Evolutionary conservation across 2,797 vertebrate species (phyloP).

Genomic region (Paguma larvata): DNA sequence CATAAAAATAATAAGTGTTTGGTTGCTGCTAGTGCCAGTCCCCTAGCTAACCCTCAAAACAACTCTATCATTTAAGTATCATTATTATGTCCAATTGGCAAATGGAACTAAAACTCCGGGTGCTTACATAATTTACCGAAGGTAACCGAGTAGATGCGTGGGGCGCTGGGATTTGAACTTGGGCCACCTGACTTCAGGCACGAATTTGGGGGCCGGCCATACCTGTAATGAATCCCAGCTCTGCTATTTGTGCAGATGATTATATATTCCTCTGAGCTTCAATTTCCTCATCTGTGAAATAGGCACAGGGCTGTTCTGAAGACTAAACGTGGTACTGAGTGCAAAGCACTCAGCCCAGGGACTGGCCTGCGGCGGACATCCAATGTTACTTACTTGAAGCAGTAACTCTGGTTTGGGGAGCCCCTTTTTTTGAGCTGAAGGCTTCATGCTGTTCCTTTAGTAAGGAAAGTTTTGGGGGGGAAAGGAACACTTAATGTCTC

Average conservation of each 20-base stretch:
- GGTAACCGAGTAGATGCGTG: no score
- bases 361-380: not conserved
- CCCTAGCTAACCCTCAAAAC: not conserved
- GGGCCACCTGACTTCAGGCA: not conserved
- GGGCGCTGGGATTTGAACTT: fast-evolving
- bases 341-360: not conserved
- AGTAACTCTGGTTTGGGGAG: not conserved
- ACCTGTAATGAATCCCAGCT: not conserved
- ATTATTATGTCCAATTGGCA: not conserved
- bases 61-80: not conserved
- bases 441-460: not conserved
- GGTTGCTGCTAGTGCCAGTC: not conserved
- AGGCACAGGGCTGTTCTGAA: not conserved
- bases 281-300: not conserved
- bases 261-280: not conserved
- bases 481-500: not conserved
- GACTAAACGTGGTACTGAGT: not conserved
- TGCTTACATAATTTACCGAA: not conserved
- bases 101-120: not conserved
- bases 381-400: not conserved
- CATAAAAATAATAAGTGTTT: not conserved
- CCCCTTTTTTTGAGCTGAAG: not conserved
- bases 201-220: not conserved
- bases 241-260: not conserved
- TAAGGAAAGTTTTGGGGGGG: fast-evolving